Base-by-base conservation (phyloP, 2,888 invertebrate species). In the Caenorhabditis panamensis region DNA sequence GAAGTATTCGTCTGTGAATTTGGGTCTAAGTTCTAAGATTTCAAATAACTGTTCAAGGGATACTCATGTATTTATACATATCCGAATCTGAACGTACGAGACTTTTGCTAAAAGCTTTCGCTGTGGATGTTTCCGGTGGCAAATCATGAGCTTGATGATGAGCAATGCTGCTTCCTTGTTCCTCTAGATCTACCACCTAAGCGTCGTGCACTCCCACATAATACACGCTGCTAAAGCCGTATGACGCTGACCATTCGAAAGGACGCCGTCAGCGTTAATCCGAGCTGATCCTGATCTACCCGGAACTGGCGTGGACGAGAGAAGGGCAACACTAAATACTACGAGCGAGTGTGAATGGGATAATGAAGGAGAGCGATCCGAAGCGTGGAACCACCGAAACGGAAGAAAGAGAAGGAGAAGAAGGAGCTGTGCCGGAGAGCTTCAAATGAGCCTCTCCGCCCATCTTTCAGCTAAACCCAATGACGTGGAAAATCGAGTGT, bases 401-500 rank as follows among this genome's bases (percentile, higher is more conserved):
- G 54, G 47, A 67, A 67, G 61, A 53, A 26, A 54, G 59, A 61
- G 41, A 63, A 59, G 51, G 51, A 58, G 56, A 20, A 54, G 56
- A 31, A 61, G 41, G n/a, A 51, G 41, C 31, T 41, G n/a, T 18
- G 41, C 16, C 2, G 41, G 9, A 16, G 13, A 6, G 26, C 31
- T 24, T 41, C 16, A 20, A 68, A 47, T 47, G 64, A 66, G 59
- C 47, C 37, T 26, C 31, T n/a, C 20, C 37, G 49, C 64, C 64
- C 73, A 73, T 66, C 64, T 64, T 73, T 58, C 66, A 73, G 66
- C 73, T 59, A 41, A 73, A 73, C 64, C 73, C 64, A 73, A 76
- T 76, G 68, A 76, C 67, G 76, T 76, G 62, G 69, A 68, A 67
- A 69, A 77, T 77, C 62, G 77, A 69, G 77, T 69, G 62, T 69